These are phyloP conservation scores for Myotis daubentonii DNA, from an alignment of 2,797 vertebrate genomes.

Conservation along the genomic window DNA sequence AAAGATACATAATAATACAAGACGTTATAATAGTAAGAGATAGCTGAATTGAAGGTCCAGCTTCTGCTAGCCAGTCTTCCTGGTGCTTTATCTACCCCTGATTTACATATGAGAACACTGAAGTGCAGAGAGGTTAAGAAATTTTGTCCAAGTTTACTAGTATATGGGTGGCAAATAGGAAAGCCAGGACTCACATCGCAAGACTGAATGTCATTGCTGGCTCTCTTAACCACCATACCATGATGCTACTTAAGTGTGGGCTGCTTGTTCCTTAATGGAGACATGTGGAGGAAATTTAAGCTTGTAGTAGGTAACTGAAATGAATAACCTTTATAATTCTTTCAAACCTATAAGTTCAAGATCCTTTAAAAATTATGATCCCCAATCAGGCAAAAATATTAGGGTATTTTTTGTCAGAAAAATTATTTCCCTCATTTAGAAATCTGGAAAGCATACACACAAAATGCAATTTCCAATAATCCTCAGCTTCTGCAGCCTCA, in stretches of 20 bases:
- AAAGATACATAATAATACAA: neutral
- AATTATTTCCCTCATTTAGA: neutral
- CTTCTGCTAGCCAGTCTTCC: neutral
- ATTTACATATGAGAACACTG: neutral
- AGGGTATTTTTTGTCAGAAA: neutral
- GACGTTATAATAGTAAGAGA: neutral
- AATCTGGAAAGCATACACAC: neutral
- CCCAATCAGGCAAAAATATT: neutral
- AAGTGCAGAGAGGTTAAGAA: neutral
- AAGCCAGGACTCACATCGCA: neutral
- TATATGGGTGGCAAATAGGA: neutral
- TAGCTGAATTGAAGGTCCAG: neutral
- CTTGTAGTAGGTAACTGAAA: neutral
- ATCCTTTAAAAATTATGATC: conserved; percentile 12
- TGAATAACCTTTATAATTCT: neutral
- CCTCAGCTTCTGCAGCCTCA: neutral
- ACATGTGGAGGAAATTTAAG: neutral
- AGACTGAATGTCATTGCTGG: neutral
- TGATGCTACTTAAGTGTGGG: neutral
- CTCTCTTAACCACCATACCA: neutral
- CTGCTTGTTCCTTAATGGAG: neutral
- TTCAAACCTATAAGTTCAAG: neutral
- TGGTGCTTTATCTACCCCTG: neutral
- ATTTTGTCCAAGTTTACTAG: neutral
- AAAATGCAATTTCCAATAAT: neutral